Conservation (phyloP, 1,140 invertebrate species). For the Leguminivora glycinivorella region DNA sequence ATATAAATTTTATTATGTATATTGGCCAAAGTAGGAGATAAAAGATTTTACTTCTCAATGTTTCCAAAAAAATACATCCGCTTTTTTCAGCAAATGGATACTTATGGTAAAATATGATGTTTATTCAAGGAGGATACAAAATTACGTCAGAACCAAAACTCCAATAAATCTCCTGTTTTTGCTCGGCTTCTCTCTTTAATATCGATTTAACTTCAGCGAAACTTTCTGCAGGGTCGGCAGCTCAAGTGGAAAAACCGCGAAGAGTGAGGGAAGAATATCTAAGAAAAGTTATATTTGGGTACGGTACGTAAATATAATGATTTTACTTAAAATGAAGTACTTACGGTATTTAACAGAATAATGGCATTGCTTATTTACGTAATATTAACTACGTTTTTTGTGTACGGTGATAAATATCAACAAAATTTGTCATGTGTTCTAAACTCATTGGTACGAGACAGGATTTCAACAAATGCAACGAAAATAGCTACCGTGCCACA, state of each 20-base stretch:
- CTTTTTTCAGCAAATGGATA: conserved; percentile 2
- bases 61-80: not conserved
- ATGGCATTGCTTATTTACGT: too few relatives aligned
- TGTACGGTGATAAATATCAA: too few relatives aligned
- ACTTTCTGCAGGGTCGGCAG: conserved; percentile 19
- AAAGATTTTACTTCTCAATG: not conserved
- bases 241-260: not conserved
- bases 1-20: too few relatives aligned
- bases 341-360: too few relatives aligned
- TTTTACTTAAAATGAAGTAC: too few relatives aligned
- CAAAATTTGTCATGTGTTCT: too few relatives aligned
- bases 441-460: too few relatives aligned
- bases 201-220: conserved; percentile 26
- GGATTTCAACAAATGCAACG: too few relatives aligned
- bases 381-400: too few relatives aligned
- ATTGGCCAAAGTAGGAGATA: too few relatives aligned
- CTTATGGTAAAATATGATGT: conserved; percentile 5
- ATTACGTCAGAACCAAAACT: conserved; percentile 13
- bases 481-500: too few relatives aligned
- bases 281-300: not conserved
- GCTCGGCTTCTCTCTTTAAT: conserved; percentile 19
- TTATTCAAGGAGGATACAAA: conserved; percentile 20
- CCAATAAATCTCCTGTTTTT: conserved; percentile 24
- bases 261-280: not conserved
- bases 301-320: too few relatives aligned